Evolutionary conservation across 2,113 vertebrate species (phyloP), one percentile per base, ranked within the genome.

Genomic region (Empidonax traillii): DNA sequence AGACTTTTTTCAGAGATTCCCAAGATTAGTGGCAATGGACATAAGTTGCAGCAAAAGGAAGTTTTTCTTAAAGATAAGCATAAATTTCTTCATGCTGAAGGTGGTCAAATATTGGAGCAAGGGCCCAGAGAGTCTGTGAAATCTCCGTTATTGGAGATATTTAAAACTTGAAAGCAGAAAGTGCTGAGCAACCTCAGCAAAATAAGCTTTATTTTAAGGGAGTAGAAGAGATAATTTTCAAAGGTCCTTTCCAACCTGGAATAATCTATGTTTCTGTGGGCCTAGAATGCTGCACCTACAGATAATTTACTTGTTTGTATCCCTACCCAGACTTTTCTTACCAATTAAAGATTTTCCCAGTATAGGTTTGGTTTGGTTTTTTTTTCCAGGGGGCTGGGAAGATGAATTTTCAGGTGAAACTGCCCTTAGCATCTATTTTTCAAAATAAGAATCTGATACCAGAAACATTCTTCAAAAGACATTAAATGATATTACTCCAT

Each of bases 381-480:
- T 80, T 80, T 46, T 49, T 5, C 15, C n/a, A 58, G 25, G 22
- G 25, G 6, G 1, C 6, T 46, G 17, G 8, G 9, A 6, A 33
- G n/a, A 13, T 44, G 66, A 72, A 18, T 49, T 87, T 76, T 76
- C n/a, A 66, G 19, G 41, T 62, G 27, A 85, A 79, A 49, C 10
- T 37, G 43, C 24, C 8, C 39, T 65, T 63, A 47, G 19, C 21
- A 21, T 25, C 28, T 46, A 2, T 21, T 58, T 59, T 62, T 37
- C 11, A 8, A 83, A 83, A 76, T 23, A 44, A 65, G 49, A 66
- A 66, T 46, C 20, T 51, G 47, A 66, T 81, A 76, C 22, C 33
- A 89, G 75, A 62, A 94, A 47, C 24, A 33, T 71, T 71, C 35
- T 67, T 89, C 79, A 67, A 28, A 80, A 74, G 27, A 44, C 76